Evolutionary conservation across 2,113 vertebrate genomes (phyloP).

Genomic region (Cricetomys ansorgei): DNA sequence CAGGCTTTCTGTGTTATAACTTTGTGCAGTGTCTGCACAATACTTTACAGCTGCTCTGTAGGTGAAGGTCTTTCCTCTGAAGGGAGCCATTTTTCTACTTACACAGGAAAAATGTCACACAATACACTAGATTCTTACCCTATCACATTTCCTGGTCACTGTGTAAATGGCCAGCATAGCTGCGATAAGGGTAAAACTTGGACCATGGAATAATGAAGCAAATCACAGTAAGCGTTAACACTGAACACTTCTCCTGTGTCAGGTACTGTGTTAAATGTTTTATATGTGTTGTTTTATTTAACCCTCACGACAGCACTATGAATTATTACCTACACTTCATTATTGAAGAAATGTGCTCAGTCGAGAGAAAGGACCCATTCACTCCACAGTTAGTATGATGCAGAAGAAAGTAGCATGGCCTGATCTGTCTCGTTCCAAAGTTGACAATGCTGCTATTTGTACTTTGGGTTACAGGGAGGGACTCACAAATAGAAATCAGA

Average conservation of each 20-base stretch:
- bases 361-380: not conserved
- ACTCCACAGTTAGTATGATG: not conserved
- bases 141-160: not conserved
- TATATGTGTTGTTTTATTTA: not conserved
- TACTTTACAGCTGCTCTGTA: slow-evolving; percentile 59
- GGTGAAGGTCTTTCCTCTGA: slow-evolving; percentile 58
- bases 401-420: not conserved
- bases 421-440: not conserved
- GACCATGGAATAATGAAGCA: not conserved
- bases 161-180: not conserved
- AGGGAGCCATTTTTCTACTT: slow-evolving; percentile 64
- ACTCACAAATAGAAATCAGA: not conserved
- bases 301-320: not conserved
- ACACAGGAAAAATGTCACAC: slow-evolving; percentile 49
- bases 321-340: not conserved
- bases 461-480: not conserved
- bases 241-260: not conserved
- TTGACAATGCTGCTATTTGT: not conserved
- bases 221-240: not conserved
- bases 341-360: not conserved
- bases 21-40: not conserved
- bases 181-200: not conserved
- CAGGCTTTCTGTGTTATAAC: slow-evolving; percentile 40
- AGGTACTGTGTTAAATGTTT: not conserved
- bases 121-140: not conserved